Percentiles rank a stretch among this genome's conserved stretches.
Evolutionary conservation across 2,797 vertebrate genomes (phyloP).

Genomic region (Scolopax bukidnonensis): DNA sequence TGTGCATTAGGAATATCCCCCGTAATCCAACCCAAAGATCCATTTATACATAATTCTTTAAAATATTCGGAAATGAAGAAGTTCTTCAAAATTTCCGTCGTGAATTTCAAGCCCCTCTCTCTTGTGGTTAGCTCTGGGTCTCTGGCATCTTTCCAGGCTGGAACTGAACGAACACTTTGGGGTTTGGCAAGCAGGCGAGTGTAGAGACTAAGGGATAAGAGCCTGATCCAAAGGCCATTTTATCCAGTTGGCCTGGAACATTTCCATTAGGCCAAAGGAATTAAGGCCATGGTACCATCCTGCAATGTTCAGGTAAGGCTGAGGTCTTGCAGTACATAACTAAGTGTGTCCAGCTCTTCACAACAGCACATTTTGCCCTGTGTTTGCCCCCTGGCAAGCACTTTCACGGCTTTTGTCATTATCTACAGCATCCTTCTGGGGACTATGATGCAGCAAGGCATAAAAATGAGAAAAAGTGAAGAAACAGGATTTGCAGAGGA

Average conservation of each 20-base stretch:
- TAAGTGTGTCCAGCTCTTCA: neutral
- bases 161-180: neutral
- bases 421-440: neutral
- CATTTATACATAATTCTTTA: neutral
- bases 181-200: neutral
- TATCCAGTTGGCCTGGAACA: neutral
- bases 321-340: neutral
- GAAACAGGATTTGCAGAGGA: neutral
- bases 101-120: neutral
- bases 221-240: neutral
- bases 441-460: neutral
- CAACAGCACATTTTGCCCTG: neutral
- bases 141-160: neutral
- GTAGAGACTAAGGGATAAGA: neutral
- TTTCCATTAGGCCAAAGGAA: neutral
- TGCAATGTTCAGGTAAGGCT: neutral
- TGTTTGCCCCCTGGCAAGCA: neutral
- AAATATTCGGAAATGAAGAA: neutral
- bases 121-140: neutral
- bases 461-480: neutral
- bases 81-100: neutral
- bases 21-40: neutral
- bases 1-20: neutral
- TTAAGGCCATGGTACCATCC: neutral
- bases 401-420: neutral